Conservation (phyloP, 64 coral and sea anemone species). For the Montipora foliosa region DNA sequence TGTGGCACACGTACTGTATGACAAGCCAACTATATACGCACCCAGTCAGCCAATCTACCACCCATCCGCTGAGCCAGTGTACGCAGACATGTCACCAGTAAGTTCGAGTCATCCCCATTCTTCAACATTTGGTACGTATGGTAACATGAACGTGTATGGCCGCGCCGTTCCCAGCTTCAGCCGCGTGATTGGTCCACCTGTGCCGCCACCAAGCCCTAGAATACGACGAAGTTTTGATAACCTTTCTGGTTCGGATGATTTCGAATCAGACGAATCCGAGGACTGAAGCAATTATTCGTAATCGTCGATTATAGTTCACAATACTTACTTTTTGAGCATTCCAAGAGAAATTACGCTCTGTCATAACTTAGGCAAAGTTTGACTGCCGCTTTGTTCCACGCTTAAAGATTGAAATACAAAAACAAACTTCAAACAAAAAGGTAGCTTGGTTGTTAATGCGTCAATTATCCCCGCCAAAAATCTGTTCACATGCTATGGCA, state of each 20-base stretch:
- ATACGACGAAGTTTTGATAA: not conserved
- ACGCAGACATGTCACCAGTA: not conserved
- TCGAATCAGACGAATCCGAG: not conserved
- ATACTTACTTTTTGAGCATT: too few relatives aligned
- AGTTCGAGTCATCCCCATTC: constrained; percentile 30
- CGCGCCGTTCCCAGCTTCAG: not conserved
- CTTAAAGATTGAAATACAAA: too few relatives aligned
- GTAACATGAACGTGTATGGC: not conserved
- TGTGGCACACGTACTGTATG: not conserved
- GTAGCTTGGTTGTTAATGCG: too few relatives aligned
- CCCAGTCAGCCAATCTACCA: not conserved
- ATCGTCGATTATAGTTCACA: too few relatives aligned
- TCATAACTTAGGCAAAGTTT: too few relatives aligned
- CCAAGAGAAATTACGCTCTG: too few relatives aligned
- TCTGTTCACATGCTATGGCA: too few relatives aligned
- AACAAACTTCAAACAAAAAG: too few relatives aligned
- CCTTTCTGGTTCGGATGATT: not conserved
- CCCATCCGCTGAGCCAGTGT: not conserved
- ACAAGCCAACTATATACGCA: not conserved
- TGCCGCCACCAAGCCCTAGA: not conserved
- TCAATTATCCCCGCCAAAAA: too few relatives aligned
- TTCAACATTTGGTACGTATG: not conserved
- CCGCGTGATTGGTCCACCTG: not conserved
- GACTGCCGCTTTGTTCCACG: too few relatives aligned
- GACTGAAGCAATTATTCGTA: not conserved